Base-by-base conservation (phyloP, 2,113 vertebrate species). In the Erythrolamprus reginae region DNA sequence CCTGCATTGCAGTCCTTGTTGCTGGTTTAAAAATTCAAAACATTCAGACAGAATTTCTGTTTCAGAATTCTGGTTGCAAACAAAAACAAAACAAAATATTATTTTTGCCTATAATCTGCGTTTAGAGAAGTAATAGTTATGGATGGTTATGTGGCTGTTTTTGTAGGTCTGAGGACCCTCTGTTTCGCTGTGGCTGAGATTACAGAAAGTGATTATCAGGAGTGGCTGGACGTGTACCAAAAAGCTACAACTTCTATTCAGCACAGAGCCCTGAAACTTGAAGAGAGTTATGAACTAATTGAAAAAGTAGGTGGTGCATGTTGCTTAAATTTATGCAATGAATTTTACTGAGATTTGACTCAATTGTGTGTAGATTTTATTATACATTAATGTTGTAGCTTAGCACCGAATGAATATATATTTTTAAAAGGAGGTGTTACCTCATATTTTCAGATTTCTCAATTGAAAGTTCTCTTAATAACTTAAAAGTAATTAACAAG, bases 201-300 rank as follows among this genome's bases (percentile, higher is more conserved):
- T 95, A 98, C 98, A 0, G 98, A 99, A 96, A 98, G 97, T 0
- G 96, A 98, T 92, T 99, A 99, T 94, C 97, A 98, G 88, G 98
- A 99, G 58, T 99, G 99, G 99, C 95, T 97, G 90, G 95, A 97
- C 50, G 94, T 98, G 84, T 97, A 99, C 89, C 97, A 98, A 58
- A 97, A 98, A 13, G 99, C 99, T 13, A 96, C 97, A 88, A 98
- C 98, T 0, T 96, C 99, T 1, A 94, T 99, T 92, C 99, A 99
- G 94, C 99, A 99, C 97, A 96, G 99, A 95, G 96, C 97, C 4
- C 98, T 99, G 51, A 99, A 99, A 90, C 96, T 99, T 88, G 99
- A 99, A 92, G 99, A 99, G 95, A 99, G 98, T 95, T 99, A 99
- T 10, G 99, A 99, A 87, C 96, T 99, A 33, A 99, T 99, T 55